Conservation (phyloP, 2,113 vertebrate species). For the Nothoprocta perdicaria region DNA sequence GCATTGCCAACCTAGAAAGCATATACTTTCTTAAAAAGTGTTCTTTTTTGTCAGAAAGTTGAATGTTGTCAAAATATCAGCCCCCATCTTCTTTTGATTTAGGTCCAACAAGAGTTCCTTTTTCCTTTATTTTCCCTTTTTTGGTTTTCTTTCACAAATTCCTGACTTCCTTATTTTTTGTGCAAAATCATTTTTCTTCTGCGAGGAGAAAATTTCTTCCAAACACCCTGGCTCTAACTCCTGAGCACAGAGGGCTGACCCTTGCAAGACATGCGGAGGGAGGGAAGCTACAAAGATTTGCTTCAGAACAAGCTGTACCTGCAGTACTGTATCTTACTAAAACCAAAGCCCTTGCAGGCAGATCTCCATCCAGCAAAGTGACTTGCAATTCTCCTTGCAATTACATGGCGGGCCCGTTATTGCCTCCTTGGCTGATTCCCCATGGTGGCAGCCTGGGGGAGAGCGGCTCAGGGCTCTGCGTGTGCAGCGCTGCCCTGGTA, state of each 20-base stretch:
- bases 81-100: not conserved
- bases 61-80: not conserved
- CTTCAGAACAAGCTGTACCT: not conserved
- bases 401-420: rapidly evolving
- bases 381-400: rapidly evolving
- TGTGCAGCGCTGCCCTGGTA: no score
- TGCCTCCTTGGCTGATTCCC: not conserved
- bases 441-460: not conserved
- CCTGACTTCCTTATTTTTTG: not conserved
- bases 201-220: not conserved
- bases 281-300: not conserved
- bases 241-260: not conserved
- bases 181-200: not conserved
- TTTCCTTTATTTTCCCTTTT: not conserved
- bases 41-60: not conserved
- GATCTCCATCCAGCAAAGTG: not conserved
- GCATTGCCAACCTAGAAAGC: not conserved
- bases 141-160: not conserved
- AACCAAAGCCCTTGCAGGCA: not conserved
- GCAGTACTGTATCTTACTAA: rapidly evolving
- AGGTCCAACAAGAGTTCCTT: rapidly evolving
- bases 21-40: not conserved
- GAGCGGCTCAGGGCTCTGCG: rapidly evolving
- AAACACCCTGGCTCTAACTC: not conserved
- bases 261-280: not conserved